These are phyloP conservation scores for Octonoba sinensis DNA, from an alignment of 2,888 invertebrate species.

Conservation along the genomic window DNA sequence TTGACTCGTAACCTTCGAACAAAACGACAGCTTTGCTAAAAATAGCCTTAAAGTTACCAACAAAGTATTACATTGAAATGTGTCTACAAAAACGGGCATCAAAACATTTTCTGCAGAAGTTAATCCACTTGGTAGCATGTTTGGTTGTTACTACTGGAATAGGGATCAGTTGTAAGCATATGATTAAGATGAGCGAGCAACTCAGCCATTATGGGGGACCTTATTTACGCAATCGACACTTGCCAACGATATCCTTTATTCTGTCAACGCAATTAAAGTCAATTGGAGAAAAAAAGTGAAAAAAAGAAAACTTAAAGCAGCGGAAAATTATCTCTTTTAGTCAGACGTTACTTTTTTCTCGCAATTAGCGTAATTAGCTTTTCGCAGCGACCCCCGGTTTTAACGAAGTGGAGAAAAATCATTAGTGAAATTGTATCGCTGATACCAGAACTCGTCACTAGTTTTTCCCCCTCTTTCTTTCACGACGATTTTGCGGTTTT, in stretches of 20 bases:
- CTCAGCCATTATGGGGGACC: slow-evolving; percentile 55
- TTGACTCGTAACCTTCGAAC: too few species aligned
- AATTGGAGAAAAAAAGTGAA: slow-evolving; percentile 33
- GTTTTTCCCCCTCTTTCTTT: slow-evolving; percentile 23
- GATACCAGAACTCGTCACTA: slow-evolving; percentile 40
- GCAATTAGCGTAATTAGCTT: slow-evolving; percentile 65
- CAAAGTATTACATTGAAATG: neutral
- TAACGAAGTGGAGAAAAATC: slow-evolving; percentile 64
- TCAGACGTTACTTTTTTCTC: slow-evolving; percentile 63
- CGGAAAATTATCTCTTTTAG: slow-evolving; percentile 64
- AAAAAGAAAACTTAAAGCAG: neutral
- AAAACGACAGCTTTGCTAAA: too few species aligned
- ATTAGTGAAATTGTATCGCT: slow-evolving; percentile 64
- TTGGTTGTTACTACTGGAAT: slow-evolving; percentile 53
- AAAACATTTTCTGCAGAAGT: slow-evolving; percentile 15
- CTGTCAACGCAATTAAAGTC: slow-evolving; percentile 64
- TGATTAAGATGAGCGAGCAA: slow-evolving; percentile 47
- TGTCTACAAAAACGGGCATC: neutral
- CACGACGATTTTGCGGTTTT: slow-evolving; percentile 53
- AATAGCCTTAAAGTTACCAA: too few species aligned
- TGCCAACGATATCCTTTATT: slow-evolving; percentile 62
- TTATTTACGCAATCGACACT: slow-evolving; percentile 57
- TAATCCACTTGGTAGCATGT: slow-evolving; percentile 55
- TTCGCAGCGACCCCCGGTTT: slow-evolving; percentile 51
- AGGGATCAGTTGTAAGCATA: slow-evolving; percentile 57